These are phyloP conservation scores for Diabrotica undecimpunctata DNA, from an alignment of 1,140 invertebrate genomes.

Conservation along the genomic window DNA sequence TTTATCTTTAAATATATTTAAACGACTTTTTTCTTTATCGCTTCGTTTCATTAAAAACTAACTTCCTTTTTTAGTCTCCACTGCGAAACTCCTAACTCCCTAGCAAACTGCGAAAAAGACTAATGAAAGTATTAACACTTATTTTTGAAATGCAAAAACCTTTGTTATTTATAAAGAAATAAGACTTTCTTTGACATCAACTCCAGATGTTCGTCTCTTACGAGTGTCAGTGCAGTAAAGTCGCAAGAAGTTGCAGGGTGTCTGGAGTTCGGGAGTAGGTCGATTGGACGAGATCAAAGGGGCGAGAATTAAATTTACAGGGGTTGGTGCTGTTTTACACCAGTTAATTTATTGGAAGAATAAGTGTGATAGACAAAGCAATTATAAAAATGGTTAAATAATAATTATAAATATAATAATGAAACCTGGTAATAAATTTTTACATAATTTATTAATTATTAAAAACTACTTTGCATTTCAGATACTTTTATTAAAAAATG, in stretches of 20 bases:
- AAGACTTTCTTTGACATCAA: slow-evolving; percentile 34
- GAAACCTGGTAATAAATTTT: no score
- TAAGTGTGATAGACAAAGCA: no score
- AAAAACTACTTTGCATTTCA: no score
- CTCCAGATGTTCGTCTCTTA: slow-evolving; percentile 35
- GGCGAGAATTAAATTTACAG: slow-evolving; percentile 37
- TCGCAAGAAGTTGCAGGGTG: slow-evolving; percentile 28
- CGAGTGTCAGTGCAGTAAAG: not conserved
- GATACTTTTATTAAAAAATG: no score
- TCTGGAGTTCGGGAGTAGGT: slow-evolving; percentile 29
- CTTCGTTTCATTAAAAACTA: no score
- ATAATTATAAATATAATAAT: no score
- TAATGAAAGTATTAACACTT: slow-evolving; percentile 22
- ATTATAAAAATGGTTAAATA: no score
- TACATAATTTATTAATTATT: no score
- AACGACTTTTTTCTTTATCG: no score
- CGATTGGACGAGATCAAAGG: slow-evolving; percentile 32
- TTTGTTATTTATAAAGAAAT: slow-evolving; percentile 1
- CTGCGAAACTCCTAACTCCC: not conserved
- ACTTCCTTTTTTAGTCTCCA: not conserved
- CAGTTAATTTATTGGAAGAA: no score
- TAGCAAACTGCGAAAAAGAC: slow-evolving; percentile 6
- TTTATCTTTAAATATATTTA: no score
- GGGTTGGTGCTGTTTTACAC: slow-evolving; percentile 15
- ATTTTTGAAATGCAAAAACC: slow-evolving; percentile 28